These are phyloP conservation scores for Oxyteleia sp. DNA, from an alignment of 2,888 invertebrate species.

Conservation along the genomic window DNA sequence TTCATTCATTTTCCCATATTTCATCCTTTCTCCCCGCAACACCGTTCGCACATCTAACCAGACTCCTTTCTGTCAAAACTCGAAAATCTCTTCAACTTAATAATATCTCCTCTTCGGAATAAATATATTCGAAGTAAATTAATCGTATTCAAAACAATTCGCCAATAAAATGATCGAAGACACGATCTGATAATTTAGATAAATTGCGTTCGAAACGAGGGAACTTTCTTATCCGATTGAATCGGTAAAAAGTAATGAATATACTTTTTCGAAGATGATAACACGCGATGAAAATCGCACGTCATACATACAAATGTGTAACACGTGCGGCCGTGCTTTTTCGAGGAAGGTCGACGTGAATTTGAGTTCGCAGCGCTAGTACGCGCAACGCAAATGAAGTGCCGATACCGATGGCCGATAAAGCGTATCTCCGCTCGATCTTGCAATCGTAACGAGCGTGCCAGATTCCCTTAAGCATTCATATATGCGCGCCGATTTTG, in stretches of 20 bases:
- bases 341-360: slow-evolving; percentile 44
- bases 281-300: slow-evolving; percentile 71
- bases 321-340: slow-evolving; percentile 49
- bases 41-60: no score
- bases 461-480: slow-evolving; percentile 87
- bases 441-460: slow-evolving; percentile 83
- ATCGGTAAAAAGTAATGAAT: slow-evolving; percentile 64
- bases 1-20: no score
- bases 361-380: slow-evolving; percentile 24
- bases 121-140: no score
- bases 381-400: slow-evolving; percentile 69
- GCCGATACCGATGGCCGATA: slow-evolving; percentile 81
- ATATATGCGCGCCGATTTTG: slow-evolving; percentile 83
- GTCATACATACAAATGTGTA: slow-evolving; percentile 72
- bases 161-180: slow-evolving; percentile 60
- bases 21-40: no score
- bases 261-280: slow-evolving; percentile 68
- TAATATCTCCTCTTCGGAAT: slow-evolving; percentile 3
- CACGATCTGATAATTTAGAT: slow-evolving; percentile 57
- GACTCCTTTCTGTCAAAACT: not conserved
- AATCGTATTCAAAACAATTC: slow-evolving; percentile 57
- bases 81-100: not conserved
- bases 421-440: slow-evolving; percentile 78
- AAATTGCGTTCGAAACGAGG: slow-evolving; percentile 49
- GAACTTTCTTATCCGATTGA: slow-evolving; percentile 55